These are phyloP conservation scores for Nasua narica DNA, from an alignment of 2,797 vertebrate species.

Conservation along the genomic window DNA sequence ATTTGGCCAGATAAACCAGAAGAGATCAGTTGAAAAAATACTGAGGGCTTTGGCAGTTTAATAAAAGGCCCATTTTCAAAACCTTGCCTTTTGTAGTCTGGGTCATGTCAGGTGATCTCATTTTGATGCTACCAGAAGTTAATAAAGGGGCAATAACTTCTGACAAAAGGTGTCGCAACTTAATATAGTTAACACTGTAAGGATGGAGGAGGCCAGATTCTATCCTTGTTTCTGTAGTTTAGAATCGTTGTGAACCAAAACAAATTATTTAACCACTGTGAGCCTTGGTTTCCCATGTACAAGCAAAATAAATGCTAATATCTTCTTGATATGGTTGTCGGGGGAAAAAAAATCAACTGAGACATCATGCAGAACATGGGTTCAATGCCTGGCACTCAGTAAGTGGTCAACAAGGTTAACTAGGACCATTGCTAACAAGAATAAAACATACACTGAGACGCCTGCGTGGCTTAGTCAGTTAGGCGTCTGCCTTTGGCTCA, in stretches of 20 bases:
- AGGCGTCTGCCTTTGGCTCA: not conserved
- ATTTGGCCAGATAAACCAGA: not conserved
- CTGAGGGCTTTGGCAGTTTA: conserved; percentile 22
- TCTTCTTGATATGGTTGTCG: not conserved
- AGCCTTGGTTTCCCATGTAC: not conserved
- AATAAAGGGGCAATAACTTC: conserved; percentile 11
- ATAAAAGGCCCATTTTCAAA: conserved; percentile 57
- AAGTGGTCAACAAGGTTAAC: not conserved
- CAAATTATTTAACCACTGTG: not conserved
- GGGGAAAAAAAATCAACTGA: not conserved
- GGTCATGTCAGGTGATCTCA: conserved; percentile 23
- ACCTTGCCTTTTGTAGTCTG: not conserved
- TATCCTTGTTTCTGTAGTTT: not conserved
- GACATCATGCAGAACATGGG: not conserved
- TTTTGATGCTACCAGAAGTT: conserved; percentile 26
- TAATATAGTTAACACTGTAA: not conserved
- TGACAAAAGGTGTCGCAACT: not conserved
- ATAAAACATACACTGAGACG: not conserved
- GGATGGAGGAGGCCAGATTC: not conserved
- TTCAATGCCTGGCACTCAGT: not conserved
- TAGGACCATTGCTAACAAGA: not conserved
- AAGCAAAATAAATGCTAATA: conserved; percentile 9
- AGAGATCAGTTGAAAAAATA: conserved; percentile 21
- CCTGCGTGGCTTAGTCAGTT: not conserved
- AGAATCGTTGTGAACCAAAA: conserved; percentile 18